phyloP scores from a whole-genome alignment of 2,113 vertebrate species.

The Crotalus horridus region DNA sequence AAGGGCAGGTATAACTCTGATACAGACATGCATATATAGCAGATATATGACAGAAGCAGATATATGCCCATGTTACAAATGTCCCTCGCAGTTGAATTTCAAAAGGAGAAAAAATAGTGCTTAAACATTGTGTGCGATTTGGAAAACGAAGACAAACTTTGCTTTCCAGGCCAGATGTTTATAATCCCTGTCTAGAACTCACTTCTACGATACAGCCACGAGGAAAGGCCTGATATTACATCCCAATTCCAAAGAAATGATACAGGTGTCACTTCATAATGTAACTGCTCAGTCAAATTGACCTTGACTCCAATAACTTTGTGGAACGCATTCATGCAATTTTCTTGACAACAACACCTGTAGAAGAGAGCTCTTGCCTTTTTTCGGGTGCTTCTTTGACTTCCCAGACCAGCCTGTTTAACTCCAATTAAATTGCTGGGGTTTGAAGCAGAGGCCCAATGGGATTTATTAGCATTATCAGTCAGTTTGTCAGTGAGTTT shows the following conservation, averaged over 20 bases:
- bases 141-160: not conserved
- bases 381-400: not conserved
- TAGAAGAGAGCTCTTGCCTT: not conserved
- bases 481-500: not conserved
- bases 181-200: no score
- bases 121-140: not conserved
- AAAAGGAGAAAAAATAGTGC: not conserved
- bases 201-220: no score
- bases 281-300: not conserved
- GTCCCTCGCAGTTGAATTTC: not conserved
- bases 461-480: not conserved
- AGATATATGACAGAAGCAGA: not conserved
- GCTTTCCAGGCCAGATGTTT: not conserved
- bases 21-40: not conserved
- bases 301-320: not conserved
- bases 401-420: not conserved
- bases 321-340: not conserved
- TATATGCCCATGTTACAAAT: not conserved
- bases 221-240: not conserved
- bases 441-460: not conserved
- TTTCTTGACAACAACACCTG: not conserved
- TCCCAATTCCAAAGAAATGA: not conserved
- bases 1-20: not conserved
- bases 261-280: not conserved
- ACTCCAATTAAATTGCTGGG: not conserved